Evolutionary conservation across 1,140 invertebrate species (phyloP).

Genomic region (Stegodyphus dumicola): DNA sequence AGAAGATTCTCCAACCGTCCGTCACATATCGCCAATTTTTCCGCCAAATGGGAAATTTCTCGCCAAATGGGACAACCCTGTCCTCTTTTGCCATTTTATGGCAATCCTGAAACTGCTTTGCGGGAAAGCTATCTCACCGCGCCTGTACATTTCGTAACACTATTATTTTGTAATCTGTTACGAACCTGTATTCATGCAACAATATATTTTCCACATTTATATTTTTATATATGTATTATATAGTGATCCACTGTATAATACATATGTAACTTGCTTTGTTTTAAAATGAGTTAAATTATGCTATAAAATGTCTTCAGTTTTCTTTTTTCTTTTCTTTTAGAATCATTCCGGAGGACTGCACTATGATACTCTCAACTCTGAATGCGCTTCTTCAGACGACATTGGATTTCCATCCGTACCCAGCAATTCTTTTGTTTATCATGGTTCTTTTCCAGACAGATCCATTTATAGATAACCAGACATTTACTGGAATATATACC

Average conservation of each 20-base stretch:
- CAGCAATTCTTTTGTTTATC: constrained; percentile 48
- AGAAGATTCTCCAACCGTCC: too few species aligned
- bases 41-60: too few species aligned
- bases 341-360: constrained; percentile 48
- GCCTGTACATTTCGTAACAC: too few species aligned
- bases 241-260: background rate
- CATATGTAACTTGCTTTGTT: background rate
- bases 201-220: background rate
- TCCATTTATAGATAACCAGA: constrained; percentile 27
- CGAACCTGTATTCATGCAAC: too few species aligned
- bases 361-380: constrained; percentile 41
- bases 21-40: too few species aligned
- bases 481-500: background rate
- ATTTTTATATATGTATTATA: background rate
- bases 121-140: too few species aligned
- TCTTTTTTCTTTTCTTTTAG: constrained; percentile 36
- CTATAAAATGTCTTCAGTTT: background rate
- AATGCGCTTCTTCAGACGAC: constrained; percentile 50
- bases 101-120: too few species aligned
- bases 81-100: too few species aligned
- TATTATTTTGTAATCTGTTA: too few species aligned
- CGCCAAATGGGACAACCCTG: too few species aligned
- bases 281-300: background rate
- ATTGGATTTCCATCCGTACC: constrained; percentile 49
- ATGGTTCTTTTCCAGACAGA: constrained; percentile 49